Conservation (phyloP, 2,888 invertebrate species). For the Caenorhabditis imperialis region DNA sequence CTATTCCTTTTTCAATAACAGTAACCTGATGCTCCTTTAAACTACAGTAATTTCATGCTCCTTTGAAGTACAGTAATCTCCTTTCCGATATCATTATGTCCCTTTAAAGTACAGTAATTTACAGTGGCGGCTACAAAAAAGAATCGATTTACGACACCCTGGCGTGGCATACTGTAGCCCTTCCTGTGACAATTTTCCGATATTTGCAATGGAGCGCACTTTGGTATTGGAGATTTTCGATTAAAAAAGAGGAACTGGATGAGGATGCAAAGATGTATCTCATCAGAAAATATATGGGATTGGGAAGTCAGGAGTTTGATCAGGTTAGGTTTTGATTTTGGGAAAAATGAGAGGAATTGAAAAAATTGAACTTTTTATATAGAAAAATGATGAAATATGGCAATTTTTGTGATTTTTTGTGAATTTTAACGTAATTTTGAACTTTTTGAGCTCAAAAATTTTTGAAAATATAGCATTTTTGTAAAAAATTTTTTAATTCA, state of each 20-base stretch:
- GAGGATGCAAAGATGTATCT: conserved; percentile 88
- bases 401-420: not conserved
- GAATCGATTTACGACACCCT: conserved; percentile 86
- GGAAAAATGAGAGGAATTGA: no score
- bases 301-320: conserved; percentile 81
- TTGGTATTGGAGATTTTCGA: conserved; percentile 88
- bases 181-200: conserved; percentile 85
- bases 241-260: conserved; percentile 86
- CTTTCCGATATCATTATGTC: no score
- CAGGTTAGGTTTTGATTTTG: no score
- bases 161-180: conserved; percentile 87
- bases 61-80: no score
- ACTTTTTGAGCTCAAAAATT: no score
- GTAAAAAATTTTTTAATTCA: not conserved
- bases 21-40: no score
- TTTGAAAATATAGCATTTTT: no score
- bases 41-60: no score
- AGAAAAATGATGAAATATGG: not conserved
- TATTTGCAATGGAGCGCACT: conserved; percentile 80
- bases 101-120: no score
- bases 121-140: conserved; percentile 89
- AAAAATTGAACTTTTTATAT: no score
- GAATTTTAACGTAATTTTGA: no score
- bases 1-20: no score
- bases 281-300: conserved; percentile 86